Percentiles rank a stretch among this genome's conserved stretches.
Conservation (phyloP, 2,113 vertebrate species). For the Cercocebus atys region DNA sequence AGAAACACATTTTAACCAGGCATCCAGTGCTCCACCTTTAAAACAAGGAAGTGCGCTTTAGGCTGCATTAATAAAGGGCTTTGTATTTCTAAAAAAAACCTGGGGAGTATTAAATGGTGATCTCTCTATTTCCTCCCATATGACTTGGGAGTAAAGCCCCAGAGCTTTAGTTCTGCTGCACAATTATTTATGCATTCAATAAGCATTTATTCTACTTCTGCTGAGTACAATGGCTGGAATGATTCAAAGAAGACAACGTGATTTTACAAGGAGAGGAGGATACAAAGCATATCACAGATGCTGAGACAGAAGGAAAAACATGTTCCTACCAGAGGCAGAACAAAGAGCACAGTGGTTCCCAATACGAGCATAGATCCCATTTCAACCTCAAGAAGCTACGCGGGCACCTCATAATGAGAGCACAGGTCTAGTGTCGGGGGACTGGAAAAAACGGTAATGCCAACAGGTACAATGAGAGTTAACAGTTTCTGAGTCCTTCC, state of each 20-base stretch:
- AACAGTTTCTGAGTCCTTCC: background rate
- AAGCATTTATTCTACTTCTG: background rate
- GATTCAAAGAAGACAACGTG: background rate
- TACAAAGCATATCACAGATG: background rate
- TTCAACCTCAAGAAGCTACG: background rate
- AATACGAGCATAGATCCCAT: background rate
- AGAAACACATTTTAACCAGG: background rate
- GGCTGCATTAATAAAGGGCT: background rate
- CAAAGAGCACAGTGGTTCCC: background rate
- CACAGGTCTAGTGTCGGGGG: background rate
- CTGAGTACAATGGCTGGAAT: background rate
- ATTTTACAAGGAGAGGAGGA: background rate
- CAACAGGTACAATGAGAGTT: background rate
- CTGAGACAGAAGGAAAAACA: background rate
- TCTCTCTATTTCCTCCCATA: background rate
- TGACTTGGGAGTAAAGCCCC: background rate
- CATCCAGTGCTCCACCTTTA: background rate
- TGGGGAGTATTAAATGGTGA: background rate
- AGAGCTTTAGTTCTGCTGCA: background rate
- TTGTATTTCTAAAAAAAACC: background rate
- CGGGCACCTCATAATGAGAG: background rate
- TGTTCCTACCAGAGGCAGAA: background rate
- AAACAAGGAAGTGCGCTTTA: background rate
- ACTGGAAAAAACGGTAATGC: background rate
- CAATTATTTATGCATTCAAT: background rate